These are phyloP conservation scores for Neosilurus mollespiculum DNA, from an alignment of 2,797 vertebrate species.

Conservation along the genomic window DNA sequence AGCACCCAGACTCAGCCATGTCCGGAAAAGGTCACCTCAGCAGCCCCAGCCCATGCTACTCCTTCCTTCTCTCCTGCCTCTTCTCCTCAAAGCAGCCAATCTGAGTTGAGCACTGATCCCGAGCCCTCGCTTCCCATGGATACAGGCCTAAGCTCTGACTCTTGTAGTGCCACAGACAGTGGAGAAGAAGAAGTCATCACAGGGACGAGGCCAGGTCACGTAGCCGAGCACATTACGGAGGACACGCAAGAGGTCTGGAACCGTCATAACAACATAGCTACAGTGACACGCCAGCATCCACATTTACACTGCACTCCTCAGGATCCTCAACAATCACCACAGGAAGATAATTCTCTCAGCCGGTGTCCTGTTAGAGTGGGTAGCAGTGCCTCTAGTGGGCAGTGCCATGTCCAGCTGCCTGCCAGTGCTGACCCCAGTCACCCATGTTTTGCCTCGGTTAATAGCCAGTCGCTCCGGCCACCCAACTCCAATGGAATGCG, in stretches of 20 bases:
- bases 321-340: conserved; percentile 5
- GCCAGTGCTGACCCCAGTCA: conserved; percentile 64
- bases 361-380: conserved; percentile 28
- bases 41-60: conserved; percentile 30
- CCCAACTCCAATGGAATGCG: conserved; percentile 45
- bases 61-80: conserved; percentile 55
- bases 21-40: conserved; percentile 40
- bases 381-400: conserved; percentile 48
- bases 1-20: conserved; percentile 46
- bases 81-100: conserved; percentile 57
- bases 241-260: conserved; percentile 65
- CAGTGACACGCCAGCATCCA: conserved; percentile 46
- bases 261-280: conserved; percentile 60
- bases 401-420: conserved; percentile 72
- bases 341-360: conserved; percentile 35
- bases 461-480: conserved; percentile 66
- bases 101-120: conserved; percentile 55
- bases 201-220: conserved; percentile 86
- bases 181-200: conserved; percentile 90
- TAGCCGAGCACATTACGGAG: conserved; percentile 60
- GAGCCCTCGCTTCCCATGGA: conserved; percentile 66
- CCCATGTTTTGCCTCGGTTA: conserved; percentile 66
- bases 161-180: conserved; percentile 74
- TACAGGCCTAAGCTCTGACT: conserved; percentile 64
- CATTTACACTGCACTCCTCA: conserved; percentile 33